A percentile compares a stretch with the other conserved stretches of the same genome.
Evolutionary conservation across 2,113 vertebrate genomes (phyloP).

Genomic region (Fregetta grallaria): DNA sequence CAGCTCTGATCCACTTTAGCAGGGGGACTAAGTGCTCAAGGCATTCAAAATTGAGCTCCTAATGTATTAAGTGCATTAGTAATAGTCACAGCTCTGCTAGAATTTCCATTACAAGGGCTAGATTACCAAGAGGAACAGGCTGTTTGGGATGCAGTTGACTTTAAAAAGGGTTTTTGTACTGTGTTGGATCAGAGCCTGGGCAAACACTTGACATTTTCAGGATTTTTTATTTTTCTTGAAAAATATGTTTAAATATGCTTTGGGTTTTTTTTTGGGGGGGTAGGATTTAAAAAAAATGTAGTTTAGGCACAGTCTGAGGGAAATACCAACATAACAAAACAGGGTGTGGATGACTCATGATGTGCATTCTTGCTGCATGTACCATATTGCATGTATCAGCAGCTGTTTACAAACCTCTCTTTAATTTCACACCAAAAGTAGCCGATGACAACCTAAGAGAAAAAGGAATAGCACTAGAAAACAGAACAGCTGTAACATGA

Average conservation of each 20-base stretch:
- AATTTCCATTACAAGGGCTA: constrained; percentile 52
- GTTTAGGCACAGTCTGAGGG: not conserved
- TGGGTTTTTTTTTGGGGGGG: fast-evolving
- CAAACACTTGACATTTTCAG: not conserved
- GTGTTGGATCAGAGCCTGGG: not conserved
- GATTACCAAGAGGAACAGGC: not conserved
- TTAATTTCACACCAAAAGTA: constrained; percentile 36
- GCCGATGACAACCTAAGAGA: not conserved
- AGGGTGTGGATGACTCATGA: constrained; percentile 39
- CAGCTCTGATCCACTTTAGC: constrained; percentile 22
- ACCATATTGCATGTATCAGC: not conserved
- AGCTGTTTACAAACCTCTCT: not conserved
- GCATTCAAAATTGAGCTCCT: constrained; percentile 46
- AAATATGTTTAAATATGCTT: not conserved
- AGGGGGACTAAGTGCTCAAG: constrained; percentile 42
- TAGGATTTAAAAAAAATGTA: fast-evolving
- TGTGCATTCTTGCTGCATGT: not conserved
- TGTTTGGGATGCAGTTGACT: not conserved
- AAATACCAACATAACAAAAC: constrained; percentile 6
- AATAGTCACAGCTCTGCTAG: constrained; percentile 42
- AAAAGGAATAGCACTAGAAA: not conserved
- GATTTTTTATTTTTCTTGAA: not conserved
- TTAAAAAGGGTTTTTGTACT: constrained; percentile 5
- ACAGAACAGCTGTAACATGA: not conserved
- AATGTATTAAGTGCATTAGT: constrained; percentile 55